Base-by-base conservation (phyloP, 2,113 vertebrate species). In the Lepisosteus osseus region DNA sequence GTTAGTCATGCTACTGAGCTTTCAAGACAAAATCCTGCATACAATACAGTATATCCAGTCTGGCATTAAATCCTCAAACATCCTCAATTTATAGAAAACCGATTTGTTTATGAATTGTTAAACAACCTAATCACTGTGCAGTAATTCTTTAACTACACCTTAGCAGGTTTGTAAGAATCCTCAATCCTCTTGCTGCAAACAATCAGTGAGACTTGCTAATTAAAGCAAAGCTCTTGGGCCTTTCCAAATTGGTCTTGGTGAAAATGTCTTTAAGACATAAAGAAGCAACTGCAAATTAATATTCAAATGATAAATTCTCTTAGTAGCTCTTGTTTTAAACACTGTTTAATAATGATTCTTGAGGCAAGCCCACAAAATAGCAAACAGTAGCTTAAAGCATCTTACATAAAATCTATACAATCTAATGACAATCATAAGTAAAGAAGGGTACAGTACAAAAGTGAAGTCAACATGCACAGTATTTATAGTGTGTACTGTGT, bases 241-340 rank as follows among this genome's bases (percentile, higher is more conserved):
- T 74, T 69, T 77, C 73, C 85, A 85, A 87, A 83, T 85, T 86
- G 78, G 79, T 68, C 75, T 65, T 79, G 76, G 77, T 29, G 79
- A 85, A 74, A 44, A 85, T 86, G 86, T 88, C 84, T 9, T 79
- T 75, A 76, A 86, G 29, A 29, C 29, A 29, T 29, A 29, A 29
- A 79, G 84, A 84, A 72, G 84, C 87, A 89, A 90, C 86, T 76
- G 74, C 77, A 87, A 87, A 90, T 88, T 88, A 86, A 91, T 87
- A 85, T 86, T 87, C 85, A 81, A 87, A 83, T 85, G 79, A 72
- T 29, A 29, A 72, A 81, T 79, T 80, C 84, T 87, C 84, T 83
- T 86, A 65, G 84, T 78, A 80, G 76, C 77, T 72, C 74, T 43
- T 77, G 79, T 79, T 84, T 85, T 76, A 84, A 81, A 76, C 73